Conservation (phyloP, 2,797 vertebrate species). For the Argentina silus region DNA sequence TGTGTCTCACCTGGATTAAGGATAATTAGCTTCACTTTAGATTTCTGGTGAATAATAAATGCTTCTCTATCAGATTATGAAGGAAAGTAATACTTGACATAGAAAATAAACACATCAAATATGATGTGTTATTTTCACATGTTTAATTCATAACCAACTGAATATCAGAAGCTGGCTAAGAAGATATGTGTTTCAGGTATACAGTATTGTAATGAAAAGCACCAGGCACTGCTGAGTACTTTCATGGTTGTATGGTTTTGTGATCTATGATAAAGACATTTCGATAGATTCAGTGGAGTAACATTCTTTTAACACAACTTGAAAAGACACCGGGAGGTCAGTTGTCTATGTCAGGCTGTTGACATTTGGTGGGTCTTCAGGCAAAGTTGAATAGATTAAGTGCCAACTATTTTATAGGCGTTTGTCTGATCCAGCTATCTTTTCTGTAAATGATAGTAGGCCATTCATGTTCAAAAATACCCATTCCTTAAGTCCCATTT, state of each 20-base stretch:
- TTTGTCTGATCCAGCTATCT: background rate
- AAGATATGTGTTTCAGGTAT: background rate
- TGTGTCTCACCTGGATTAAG: conserved; percentile 20
- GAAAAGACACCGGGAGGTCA: background rate
- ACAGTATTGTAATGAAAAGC: background rate
- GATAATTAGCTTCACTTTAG: conserved; percentile 57
- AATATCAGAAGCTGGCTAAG: conserved; percentile 32
- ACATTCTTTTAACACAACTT: conserved; percentile 5
- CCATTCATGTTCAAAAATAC: conserved; percentile 12
- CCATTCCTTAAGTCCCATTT: conserved; percentile 14
- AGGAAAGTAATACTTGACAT: conserved; percentile 43
- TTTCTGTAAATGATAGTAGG: background rate
- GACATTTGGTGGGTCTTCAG: conserved; percentile 13
- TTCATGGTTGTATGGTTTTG: conserved; percentile 2
- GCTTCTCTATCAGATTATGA: conserved; percentile 22
- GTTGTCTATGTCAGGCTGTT: conserved; percentile 3
- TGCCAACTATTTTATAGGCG: background rate
- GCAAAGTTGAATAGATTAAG: background rate
- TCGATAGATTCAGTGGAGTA: background rate
- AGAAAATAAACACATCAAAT: conserved; percentile 27
- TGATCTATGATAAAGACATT: background rate
- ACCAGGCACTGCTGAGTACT: background rate
- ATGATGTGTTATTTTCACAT: conserved; percentile 26
- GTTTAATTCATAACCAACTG: conserved; percentile 50
- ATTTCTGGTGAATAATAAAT: conserved; percentile 44